Evolutionary conservation across 2,888 invertebrate genomes (phyloP), one percentile per base, ranked within the genome.

Genomic region (Tenthredo livida): DNA sequence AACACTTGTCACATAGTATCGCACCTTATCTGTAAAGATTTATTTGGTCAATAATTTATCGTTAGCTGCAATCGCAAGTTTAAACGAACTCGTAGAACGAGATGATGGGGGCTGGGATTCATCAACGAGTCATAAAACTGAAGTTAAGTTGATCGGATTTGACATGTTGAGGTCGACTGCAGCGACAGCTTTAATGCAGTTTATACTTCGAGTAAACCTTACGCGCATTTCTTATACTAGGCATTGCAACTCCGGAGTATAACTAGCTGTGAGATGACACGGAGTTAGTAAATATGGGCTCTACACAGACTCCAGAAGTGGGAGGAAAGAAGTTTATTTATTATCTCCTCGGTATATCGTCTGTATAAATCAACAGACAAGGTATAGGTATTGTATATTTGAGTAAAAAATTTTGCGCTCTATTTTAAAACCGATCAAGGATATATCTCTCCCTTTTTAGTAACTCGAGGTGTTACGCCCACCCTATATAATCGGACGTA

Each of bases 231-330:
- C 67, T 67, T 33, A 67, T 5, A 25, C 65, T 1, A 40, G 17
- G 72, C 47, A 47, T 47, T 47, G 47, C 47, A 15, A 47, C 47
- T 47, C 12, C 47, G 10, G 50, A 75, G 25, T 21, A 29, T 43
- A 73, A 73, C 43, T 40, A 77, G 77, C 77, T 77, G 77, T 9
- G 50, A 77, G 25, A 50, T 54, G 77, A 77, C 54, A 54, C 17
- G 77, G 4, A 77, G 77, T 77, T 50, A 2, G 77, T 50, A 77
- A 77, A 77, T 77, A 77, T 33, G 15, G 12, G 5, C 17, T 15
- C 75, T 12, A 50, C 43, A 17, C 43, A 17, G 47, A 61, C 61
- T 12, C 25, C 10, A 50, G 2, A 43, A 54, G 75, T 47, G 25
- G 1, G 5, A 12, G 1, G 15, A 70, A n/a, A 17, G 7, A 50